Evolutionary conservation across 2,888 invertebrate genomes (phyloP), one percentile per base, ranked within the genome.

Genomic region (Gerris lacustris): DNA sequence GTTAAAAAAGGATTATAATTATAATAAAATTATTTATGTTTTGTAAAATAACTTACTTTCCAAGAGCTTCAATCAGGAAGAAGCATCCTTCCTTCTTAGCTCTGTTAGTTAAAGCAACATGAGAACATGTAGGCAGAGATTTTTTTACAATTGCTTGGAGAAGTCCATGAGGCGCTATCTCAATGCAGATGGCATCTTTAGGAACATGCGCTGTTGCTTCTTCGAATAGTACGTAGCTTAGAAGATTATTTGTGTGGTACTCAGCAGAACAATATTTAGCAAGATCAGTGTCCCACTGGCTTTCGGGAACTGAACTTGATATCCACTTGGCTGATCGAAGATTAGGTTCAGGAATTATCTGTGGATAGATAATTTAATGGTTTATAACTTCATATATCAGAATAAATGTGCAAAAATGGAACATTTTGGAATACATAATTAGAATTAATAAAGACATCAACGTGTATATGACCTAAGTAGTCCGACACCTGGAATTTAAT

Each of bases 161-260:
- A 62, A 87, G 80, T 71, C 84, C 83, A 77, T 87, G 86, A 11
- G 87, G 87, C 6, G 86, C 86, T 74, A 87, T 81, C 78, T 87
- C 87, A 72, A 87, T 82, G 63, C 83, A 81, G 70, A 86, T 79
- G 11, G 86, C 86, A 76, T 85, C 83, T 47, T 81, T 79, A 7
- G 87, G 87, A 55, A 87, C 81, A 76, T 85, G 82, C 71, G 80
- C 79, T 70, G 86, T 79, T 0, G 84, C 86, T 77, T 86, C 86
- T 75, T 85, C 83, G 77, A 84, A 84, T 67, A 82, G 78, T 17
- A 84, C 84, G 5, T 83, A 81, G 44, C 76, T 82, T 44, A 83
- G 79, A 68, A 84, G 79, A 76, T 85, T 85, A 78, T 85, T 84
- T 43, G 83, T 83, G 76, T 85, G 84, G 77, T 87, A 86, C 45